Percentiles rank a stretch among this genome's conserved stretches.
Conservation (phyloP, 35 echinoderm and acorn worm species). For the Acanthaster planci region DNA sequence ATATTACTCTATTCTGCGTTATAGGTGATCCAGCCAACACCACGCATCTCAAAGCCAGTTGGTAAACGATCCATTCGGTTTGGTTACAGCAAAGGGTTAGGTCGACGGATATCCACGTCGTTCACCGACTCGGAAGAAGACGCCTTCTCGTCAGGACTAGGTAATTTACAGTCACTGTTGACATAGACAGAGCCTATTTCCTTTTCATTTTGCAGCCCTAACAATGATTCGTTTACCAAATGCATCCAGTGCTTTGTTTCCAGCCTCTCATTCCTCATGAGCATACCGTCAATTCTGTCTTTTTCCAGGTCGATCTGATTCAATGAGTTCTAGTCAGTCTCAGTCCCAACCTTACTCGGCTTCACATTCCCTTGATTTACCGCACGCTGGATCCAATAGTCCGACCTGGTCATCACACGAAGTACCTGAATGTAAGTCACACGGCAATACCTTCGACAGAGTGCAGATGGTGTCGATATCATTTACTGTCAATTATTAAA, state of each 20-base stretch:
- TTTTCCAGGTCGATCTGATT: slow-evolving; percentile 63
- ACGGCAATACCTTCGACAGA: no score
- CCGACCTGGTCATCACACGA: slow-evolving; percentile 49
- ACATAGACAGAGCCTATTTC: neutral
- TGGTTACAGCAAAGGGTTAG: slow-evolving; percentile 51
- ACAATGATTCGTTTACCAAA: no score
- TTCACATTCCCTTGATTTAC: slow-evolving; percentile 29
- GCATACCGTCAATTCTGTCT: neutral
- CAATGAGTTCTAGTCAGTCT: slow-evolving; percentile 55
- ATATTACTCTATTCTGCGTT: neutral
- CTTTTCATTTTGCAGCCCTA: no score
- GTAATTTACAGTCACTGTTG: slow-evolving; percentile 23
- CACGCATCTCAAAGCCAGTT: slow-evolving; percentile 18
- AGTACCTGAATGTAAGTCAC: slow-evolving; percentile 42
- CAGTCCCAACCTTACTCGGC: slow-evolving; percentile 39
- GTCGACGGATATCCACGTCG: slow-evolving; percentile 68
- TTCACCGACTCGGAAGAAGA: slow-evolving; percentile 95
- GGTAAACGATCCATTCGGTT: slow-evolving; percentile 34
- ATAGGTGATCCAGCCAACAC: slow-evolving; percentile 21
- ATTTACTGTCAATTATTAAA: no score
- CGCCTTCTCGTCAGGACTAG: slow-evolving; percentile 89
- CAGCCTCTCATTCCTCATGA: no score
- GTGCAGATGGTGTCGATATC: neutral
- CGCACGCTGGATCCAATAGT: slow-evolving; percentile 12
- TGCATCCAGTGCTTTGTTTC: no score